Evolutionary conservation across 2,888 invertebrate genomes (phyloP).

Genomic region (Dinocampus coccinellae): DNA sequence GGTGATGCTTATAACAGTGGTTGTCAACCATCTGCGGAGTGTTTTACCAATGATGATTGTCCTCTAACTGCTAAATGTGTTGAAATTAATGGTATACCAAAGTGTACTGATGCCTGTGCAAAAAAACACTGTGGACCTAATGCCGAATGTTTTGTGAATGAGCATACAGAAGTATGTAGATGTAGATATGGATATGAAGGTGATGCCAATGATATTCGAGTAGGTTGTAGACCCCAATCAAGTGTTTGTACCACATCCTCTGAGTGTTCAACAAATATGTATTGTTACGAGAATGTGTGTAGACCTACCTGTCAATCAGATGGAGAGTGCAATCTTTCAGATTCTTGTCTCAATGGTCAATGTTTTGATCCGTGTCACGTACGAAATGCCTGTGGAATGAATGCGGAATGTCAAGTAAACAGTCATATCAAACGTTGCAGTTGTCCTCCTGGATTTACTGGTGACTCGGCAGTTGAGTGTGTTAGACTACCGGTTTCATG

Average conservation of each 20-base stretch:
- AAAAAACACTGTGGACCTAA: conserved; percentile 84
- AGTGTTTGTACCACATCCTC: conserved; percentile 78
- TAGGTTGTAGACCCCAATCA: conserved; percentile 83
- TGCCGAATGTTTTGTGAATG: conserved; percentile 83
- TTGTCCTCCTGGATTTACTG: conserved; percentile 89
- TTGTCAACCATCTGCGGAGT: conserved; percentile 86
- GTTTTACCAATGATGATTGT: conserved; percentile 83
- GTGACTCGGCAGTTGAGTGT: conserved; percentile 86
- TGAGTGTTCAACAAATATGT: conserved; percentile 84
- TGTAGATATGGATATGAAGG: conserved; percentile 86
- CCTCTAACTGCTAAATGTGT: conserved; percentile 84
- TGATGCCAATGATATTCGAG: conserved; percentile 77
- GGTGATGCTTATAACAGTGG: conserved; percentile 90
- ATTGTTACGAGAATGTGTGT: conserved; percentile 85
- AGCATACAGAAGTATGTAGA: conserved; percentile 83
- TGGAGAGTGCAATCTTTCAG: conserved; percentile 83
- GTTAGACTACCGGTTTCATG: conserved; percentile 88
- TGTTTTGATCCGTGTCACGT: conserved; percentile 85
- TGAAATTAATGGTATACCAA: conserved; percentile 78
- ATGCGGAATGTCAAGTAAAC: conserved; percentile 81
- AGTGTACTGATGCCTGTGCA: conserved; percentile 80
- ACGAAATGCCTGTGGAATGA: conserved; percentile 85
- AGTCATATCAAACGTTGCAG: conserved; percentile 84
- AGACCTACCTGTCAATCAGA: conserved; percentile 85
- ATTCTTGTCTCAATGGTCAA: conserved; percentile 86